phyloP scores from a whole-genome alignment of 1,140 invertebrate genomes.

The Magallana ariakensis region DNA sequence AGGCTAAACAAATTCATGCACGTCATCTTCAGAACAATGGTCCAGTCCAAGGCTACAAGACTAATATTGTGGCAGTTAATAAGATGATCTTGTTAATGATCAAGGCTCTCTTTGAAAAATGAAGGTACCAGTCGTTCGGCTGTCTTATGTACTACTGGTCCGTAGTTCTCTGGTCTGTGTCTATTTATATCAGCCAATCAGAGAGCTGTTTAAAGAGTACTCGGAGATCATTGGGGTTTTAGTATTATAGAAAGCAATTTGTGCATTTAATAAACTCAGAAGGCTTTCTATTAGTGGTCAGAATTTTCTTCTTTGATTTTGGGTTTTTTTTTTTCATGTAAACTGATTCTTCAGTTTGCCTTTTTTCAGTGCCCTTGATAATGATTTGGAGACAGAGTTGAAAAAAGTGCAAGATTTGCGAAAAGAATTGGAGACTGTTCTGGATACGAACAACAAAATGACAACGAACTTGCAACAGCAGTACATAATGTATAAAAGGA shows the following conservation, averaged over 20 bases:
- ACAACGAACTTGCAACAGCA: slow-evolving; percentile 52
- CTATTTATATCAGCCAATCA: neutral
- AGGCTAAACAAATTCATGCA: neutral
- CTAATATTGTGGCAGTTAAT: slow-evolving; percentile 23
- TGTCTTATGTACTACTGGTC: too few species aligned
- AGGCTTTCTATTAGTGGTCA: too few species aligned
- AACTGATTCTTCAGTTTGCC: too few species aligned
- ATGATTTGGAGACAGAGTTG: slow-evolving; percentile 59
- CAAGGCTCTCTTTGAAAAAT: neutral
- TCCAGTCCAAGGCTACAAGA: neutral
- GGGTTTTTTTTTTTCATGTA: too few species aligned
- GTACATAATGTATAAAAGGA: neutral
- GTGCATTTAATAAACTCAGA: neutral
- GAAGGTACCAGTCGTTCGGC: too few species aligned
- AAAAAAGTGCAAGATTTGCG: slow-evolving; percentile 60
- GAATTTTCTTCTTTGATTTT: too few species aligned
- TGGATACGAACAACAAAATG: slow-evolving; percentile 65
- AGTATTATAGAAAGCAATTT: neutral
- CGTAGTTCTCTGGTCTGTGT: neutral
- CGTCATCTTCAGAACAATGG: slow-evolving; percentile 4
- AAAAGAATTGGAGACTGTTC: slow-evolving; percentile 62
- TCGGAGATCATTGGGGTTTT: neutral
- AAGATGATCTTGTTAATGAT: neutral
- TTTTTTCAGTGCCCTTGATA: neutral
- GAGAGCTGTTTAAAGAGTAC: neutral